phyloP scores from a whole-genome alignment of 35 echinoderm and acorn worm genomes.

The Acanthaster planci region DNA sequence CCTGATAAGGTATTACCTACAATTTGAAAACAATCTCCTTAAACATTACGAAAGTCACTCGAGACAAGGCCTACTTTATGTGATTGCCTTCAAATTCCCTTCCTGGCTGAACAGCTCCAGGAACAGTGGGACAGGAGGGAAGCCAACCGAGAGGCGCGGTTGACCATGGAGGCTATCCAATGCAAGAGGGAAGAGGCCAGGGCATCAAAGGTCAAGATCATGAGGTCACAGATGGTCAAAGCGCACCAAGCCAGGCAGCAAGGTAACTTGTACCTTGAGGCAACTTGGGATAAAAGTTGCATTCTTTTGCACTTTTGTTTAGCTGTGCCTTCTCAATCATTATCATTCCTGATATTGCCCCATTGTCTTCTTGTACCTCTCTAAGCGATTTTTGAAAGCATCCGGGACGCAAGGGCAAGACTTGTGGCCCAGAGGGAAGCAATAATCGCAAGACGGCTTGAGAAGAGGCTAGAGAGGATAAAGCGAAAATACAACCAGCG shows the following conservation, averaged over 20 bases:
- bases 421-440: constrained; percentile 13
- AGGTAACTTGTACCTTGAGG: constrained; percentile 12
- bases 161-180: background rate
- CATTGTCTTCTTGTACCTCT: too few species aligned
- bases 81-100: too few species aligned
- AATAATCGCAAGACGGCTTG: constrained; percentile 7
- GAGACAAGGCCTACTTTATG: too few species aligned
- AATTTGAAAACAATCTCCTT: too few species aligned
- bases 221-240: constrained; percentile 9
- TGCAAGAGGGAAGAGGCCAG: background rate
- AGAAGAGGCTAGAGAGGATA: constrained; percentile 6
- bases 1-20: too few species aligned
- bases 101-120: background rate
- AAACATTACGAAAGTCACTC: too few species aligned
- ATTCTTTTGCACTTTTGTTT: too few species aligned
- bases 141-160: background rate
- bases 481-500: constrained; percentile 3
- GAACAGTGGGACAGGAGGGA: constrained; percentile 40
- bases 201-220: background rate
- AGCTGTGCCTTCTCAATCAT: too few species aligned
- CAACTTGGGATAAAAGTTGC: too few species aligned
- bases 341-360: background rate
- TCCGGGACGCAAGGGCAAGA: constrained; percentile 1
- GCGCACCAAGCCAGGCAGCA: constrained; percentile 37
- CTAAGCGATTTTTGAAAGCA: background rate